These are phyloP conservation scores for Cylindroiulus punctatus DNA, from an alignment of 2,888 invertebrate species.

Conservation along the genomic window DNA sequence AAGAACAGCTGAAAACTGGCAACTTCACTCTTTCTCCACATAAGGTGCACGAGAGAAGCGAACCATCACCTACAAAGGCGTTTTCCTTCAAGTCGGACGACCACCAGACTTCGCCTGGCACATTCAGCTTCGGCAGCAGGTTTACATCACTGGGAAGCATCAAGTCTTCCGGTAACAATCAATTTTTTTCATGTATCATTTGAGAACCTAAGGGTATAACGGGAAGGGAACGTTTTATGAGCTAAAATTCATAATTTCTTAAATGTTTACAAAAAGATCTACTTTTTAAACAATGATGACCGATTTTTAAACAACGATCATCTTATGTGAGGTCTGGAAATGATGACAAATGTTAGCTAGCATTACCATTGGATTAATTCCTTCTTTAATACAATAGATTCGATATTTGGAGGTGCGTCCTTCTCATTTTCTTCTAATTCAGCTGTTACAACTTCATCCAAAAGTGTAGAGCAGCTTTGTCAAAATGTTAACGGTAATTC, in stretches of 20 bases:
- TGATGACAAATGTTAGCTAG: too few species aligned
- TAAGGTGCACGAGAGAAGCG: background rate
- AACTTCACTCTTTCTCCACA: slow-evolving; percentile 21
- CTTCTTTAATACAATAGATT: slow-evolving; percentile 31
- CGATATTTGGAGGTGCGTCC: slow-evolving; percentile 37
- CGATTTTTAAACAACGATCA: too few species aligned
- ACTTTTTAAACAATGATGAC: too few species aligned
- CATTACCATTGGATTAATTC: background rate
- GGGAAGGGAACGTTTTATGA: too few species aligned
- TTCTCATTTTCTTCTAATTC: background rate
- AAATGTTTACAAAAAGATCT: too few species aligned
- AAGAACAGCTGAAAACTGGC: slow-evolving; percentile 62
- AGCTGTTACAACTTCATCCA: background rate
- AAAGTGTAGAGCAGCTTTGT: slow-evolving; percentile 5
- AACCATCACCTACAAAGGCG: background rate
- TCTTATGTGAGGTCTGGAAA: too few species aligned
- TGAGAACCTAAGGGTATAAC: too few species aligned
- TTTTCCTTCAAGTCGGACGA: slow-evolving; percentile 58
- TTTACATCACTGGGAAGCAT: slow-evolving; percentile 45
- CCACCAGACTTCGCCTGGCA: background rate
- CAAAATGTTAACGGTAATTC: slow-evolving; percentile 27
- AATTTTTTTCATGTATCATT: background rate
- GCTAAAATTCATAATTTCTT: too few species aligned
- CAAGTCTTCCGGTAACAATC: slow-evolving; percentile 26
- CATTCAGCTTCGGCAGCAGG: slow-evolving; percentile 55